Percentiles rank a stretch among this genome's conserved stretches.
phyloP scores from a whole-genome alignment of 2,113 vertebrate species.

The Saimiri boliviensis region DNA sequence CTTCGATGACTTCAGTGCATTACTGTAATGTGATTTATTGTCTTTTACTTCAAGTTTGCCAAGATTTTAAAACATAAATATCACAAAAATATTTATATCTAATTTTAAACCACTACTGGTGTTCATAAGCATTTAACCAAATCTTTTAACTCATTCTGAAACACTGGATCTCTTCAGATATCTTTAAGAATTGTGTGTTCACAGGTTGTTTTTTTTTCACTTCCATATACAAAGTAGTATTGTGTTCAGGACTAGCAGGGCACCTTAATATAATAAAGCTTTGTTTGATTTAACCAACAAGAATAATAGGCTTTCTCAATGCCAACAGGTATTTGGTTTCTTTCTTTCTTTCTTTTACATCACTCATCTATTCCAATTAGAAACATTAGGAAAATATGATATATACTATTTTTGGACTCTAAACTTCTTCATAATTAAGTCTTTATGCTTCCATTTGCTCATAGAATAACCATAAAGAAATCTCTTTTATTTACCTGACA shows the following conservation, averaged over 20 bases:
- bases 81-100: background rate
- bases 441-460: background rate
- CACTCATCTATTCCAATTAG: background rate
- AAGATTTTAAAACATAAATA: background rate
- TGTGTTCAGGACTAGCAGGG: background rate
- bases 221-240: background rate
- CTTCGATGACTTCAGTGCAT: background rate
- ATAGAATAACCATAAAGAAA: background rate
- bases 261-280: background rate
- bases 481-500: slow-evolving; percentile 7
- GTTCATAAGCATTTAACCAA: background rate
- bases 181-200: background rate
- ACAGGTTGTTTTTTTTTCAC: background rate
- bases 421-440: background rate
- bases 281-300: slow-evolving; percentile 33
- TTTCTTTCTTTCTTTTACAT: background rate
- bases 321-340: background rate
- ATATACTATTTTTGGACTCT: background rate
- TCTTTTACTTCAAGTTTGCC: background rate
- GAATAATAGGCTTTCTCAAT: slow-evolving; percentile 34
- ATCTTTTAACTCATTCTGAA: background rate
- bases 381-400: slow-evolving; percentile 32
- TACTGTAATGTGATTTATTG: background rate
- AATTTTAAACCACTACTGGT: background rate
- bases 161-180: background rate